Evolutionary conservation across 1,140 invertebrate genomes (phyloP), one percentile per base, ranked within the genome.

Genomic region (Phymorhynchus buccinoides): DNA sequence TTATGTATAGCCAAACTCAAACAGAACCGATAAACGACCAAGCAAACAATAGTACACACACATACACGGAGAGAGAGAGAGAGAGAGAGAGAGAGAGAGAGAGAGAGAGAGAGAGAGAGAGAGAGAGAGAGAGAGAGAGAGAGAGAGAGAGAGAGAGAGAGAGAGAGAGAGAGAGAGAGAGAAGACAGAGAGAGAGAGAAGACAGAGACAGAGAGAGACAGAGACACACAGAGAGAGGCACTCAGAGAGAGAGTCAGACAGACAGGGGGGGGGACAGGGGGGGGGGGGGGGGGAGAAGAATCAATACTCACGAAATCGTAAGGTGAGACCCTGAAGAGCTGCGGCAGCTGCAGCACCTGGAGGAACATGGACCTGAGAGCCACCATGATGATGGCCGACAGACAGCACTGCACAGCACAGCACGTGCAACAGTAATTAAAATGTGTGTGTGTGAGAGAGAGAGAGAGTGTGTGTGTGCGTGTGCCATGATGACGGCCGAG

Each of bases 321-420:
- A 89, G 90, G 91, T 9, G 94, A 94, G 18, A 93, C 87, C 75
- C 86, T 90, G 89, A 91, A 94, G 12, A 94, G 87, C 80, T 89
- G 84, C 18, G 88, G 89, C 12, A 94, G 87, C 82, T 94, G 93
- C 83, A 89, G 88, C 22, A 94, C 87, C 90, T 94, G 94, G 52
- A 94, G 83, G 77, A 95, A 91, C 87, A 95, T 92, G 84, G 89
- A 90, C 77, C 93, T 93, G 27, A 95, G 86, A 27, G 94, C 94
- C 22, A 95, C 93, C 80, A 94, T 91, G 75, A 95, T 94, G 78
- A 95, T 94, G 44, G 92, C 92, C 7, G 94, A 93, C 35, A 94
- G 73, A 2, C 87, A 85, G 85, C 90, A 91, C 90, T 90, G 90
- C 82, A 94, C 86, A n/a, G n/a, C n/a, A 62, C 56, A 62, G 56